These are phyloP conservation scores for Notospermus geniculatus DNA, from an alignment of 1,140 invertebrate species.

Conservation along the genomic window DNA sequence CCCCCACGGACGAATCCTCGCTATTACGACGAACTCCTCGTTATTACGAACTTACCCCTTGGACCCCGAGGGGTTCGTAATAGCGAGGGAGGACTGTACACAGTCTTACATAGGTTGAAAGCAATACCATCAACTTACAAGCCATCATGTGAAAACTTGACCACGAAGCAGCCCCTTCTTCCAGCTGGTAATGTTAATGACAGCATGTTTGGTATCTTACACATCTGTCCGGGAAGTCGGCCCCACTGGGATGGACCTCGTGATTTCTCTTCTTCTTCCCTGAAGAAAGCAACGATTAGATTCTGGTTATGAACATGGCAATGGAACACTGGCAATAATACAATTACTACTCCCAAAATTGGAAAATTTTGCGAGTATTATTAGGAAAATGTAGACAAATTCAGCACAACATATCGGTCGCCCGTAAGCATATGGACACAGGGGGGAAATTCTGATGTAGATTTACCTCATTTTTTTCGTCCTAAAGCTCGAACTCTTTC, in stretches of 20 bases:
- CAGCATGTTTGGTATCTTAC: slow-evolving; percentile 63
- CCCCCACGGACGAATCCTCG: too few species aligned
- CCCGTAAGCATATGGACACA: too few species aligned
- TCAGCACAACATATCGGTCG: neutral
- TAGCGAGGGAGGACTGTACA: too few species aligned
- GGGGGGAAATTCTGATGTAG: too few species aligned
- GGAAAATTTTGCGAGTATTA: neutral
- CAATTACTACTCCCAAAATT: neutral
- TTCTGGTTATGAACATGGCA: too few species aligned
- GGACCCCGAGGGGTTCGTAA: too few species aligned
- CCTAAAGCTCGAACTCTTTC: neutral
- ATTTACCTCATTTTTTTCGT: slow-evolving; percentile 1
- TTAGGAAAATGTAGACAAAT: neutral
- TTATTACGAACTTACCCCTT: too few species aligned
- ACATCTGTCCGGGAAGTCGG: slow-evolving; percentile 61
- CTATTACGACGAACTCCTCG: too few species aligned
- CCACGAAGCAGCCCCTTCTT: slow-evolving; percentile 55
- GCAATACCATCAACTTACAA: slow-evolving; percentile 32
- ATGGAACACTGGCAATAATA: neutral
- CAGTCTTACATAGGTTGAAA: too few species aligned
- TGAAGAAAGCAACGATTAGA: too few species aligned
- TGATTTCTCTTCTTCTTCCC: slow-evolving; percentile 14
- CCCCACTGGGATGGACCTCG: slow-evolving; percentile 57
- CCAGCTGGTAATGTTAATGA: slow-evolving; percentile 54
- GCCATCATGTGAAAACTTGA: slow-evolving; percentile 59